Evolutionary conservation across 2,113 vertebrate genomes (phyloP).

Genomic region (Gorsachius goisagi): DNA sequence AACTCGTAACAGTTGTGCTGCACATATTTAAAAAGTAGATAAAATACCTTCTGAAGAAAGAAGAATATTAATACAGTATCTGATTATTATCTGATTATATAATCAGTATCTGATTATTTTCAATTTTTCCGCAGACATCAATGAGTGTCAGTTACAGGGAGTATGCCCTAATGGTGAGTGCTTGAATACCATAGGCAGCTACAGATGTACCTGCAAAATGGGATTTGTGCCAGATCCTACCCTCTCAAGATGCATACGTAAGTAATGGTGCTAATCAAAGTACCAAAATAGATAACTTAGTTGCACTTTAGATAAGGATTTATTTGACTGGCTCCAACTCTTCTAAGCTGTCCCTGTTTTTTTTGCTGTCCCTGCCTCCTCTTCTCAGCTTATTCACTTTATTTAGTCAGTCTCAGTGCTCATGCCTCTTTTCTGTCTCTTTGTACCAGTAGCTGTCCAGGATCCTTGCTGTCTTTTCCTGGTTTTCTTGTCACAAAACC

Average conservation of each 20-base stretch:
- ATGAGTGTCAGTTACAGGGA: constrained; percentile 92
- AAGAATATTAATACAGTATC: not conserved
- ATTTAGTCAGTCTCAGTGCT: not conserved
- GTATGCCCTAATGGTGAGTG: constrained; percentile 93
- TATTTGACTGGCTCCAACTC: not conserved
- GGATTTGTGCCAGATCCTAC: constrained; percentile 88
- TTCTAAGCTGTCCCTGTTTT: not conserved
- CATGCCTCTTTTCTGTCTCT: not conserved
- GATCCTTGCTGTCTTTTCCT: not conserved
- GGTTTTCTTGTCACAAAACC: not conserved
- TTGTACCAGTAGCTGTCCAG: not conserved
- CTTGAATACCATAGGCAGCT: constrained; percentile 94
- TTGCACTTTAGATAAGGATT: not conserved
- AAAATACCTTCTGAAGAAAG: not conserved
- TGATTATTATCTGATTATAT: not conserved
- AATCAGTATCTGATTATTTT: not conserved
- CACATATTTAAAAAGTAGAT: not conserved
- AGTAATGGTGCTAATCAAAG: constrained; percentile 67
- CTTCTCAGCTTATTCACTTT: not conserved
- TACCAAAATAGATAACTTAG: not conserved
- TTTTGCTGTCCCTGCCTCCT: not conserved
- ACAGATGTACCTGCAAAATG: constrained; percentile 89
- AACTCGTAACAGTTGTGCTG: not conserved
- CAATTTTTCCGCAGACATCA: constrained; percentile 82
- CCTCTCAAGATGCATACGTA: constrained; percentile 88